Evolutionary conservation across 2,113 vertebrate species (phyloP).

Genomic region (Pelecanus crispus): DNA sequence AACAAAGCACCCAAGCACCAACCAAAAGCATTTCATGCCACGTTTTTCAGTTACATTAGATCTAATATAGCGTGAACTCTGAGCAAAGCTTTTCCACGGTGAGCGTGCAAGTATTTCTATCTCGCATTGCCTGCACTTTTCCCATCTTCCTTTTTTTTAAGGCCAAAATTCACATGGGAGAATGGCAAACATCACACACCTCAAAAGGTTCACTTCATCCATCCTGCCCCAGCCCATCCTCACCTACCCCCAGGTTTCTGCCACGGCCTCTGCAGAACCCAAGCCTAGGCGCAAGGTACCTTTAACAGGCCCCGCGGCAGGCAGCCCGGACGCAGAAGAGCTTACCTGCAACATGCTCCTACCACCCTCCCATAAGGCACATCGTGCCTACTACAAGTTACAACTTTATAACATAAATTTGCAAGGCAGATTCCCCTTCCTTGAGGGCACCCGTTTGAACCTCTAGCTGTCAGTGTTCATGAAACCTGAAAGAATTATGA

Average conservation of each 20-base stretch:
- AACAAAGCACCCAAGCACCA: neutral
- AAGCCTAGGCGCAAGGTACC: fast-evolving
- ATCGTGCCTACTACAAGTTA: neutral
- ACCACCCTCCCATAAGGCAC: neutral
- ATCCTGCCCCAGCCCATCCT: neutral
- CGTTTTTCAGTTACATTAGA: neutral
- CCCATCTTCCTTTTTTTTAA: neutral
- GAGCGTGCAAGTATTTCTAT: neutral
- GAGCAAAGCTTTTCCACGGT: neutral
- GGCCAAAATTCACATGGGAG: neutral
- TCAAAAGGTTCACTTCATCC: neutral
- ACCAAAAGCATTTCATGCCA: neutral
- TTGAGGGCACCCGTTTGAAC: neutral
- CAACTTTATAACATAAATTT: neutral
- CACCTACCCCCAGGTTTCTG: neutral
- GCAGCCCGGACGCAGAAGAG: neutral
- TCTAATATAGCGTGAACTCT: neutral
- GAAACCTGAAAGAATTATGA: neutral
- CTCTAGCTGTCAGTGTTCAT: fast-evolving
- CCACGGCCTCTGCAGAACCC: neutral
- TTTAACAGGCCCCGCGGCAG: neutral
- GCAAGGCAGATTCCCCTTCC: neutral
- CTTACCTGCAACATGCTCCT: neutral
- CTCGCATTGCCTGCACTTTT: neutral
- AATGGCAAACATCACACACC: fast-evolving